These are phyloP conservation scores for Charanyca ferruginea DNA, from an alignment of 2,888 invertebrate genomes.

Conservation along the genomic window DNA sequence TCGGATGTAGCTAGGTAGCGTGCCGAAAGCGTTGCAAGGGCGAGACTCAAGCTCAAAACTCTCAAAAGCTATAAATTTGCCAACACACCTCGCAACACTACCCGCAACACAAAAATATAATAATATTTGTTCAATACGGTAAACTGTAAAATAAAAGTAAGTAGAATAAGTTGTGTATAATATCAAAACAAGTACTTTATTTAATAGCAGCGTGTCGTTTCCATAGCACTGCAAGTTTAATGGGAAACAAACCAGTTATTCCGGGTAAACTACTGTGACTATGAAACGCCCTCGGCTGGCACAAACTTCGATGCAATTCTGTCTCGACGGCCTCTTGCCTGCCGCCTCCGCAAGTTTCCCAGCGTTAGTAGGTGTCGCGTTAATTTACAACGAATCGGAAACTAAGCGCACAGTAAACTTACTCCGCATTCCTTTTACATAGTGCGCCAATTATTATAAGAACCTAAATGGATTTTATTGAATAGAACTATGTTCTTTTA, in stretches of 20 bases:
- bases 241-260: constrained; percentile 73
- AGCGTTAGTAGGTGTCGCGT: constrained; percentile 50
- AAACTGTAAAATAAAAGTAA: background rate
- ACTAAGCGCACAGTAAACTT: constrained; percentile 49
- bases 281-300: constrained; percentile 61
- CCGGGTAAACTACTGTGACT: constrained; percentile 43
- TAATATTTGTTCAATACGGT: constrained; percentile 37
- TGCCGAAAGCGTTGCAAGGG: constrained; percentile 62
- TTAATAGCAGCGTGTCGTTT: constrained; percentile 41
- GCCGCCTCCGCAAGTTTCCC: constrained; percentile 54
- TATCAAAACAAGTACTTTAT: constrained; percentile 8
- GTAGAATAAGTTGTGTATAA: constrained; percentile 4
- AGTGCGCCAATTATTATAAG: background rate
- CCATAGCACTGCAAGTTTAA: constrained; percentile 66
- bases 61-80: constrained; percentile 76
- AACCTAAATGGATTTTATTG: background rate
- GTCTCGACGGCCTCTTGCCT: constrained; percentile 56
- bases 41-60: constrained; percentile 69
- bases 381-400: constrained; percentile 60
- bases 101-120: constrained; percentile 64
- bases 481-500: background rate
- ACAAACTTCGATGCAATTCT: constrained; percentile 67
- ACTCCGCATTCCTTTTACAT: constrained; percentile 22
- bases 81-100: constrained; percentile 70
- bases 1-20: constrained; percentile 67